A percentile compares a stretch with the other conserved stretches of the same genome.
Conservation (phyloP, 2,888 invertebrate species). For the Anthrax anthrax region DNA sequence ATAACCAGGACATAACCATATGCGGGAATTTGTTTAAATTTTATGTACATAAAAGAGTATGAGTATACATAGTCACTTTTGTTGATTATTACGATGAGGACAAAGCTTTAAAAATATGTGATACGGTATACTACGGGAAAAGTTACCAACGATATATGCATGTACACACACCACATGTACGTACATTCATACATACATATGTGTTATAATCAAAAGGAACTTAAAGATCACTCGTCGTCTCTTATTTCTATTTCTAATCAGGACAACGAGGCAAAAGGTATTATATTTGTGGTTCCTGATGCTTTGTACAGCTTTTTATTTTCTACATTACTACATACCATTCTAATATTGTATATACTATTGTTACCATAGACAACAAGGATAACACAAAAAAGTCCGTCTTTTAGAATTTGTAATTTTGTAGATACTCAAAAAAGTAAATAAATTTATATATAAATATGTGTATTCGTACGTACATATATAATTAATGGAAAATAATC, state of each 20-base stretch:
- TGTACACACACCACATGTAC: too few species aligned
- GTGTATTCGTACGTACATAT: constrained; percentile 10
- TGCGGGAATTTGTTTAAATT: neutral
- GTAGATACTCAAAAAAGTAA: constrained; percentile 1
- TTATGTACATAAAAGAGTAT: neutral
- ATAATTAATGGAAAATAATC: constrained; percentile 14
- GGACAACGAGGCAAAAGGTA: too few species aligned
- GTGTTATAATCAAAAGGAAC: too few species aligned
- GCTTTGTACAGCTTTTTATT: too few species aligned
- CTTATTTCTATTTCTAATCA: too few species aligned
- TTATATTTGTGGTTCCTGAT: too few species aligned
- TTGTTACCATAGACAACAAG: neutral
- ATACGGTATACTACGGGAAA: neutral
- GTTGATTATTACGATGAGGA: neutral
- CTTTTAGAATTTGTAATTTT: neutral
- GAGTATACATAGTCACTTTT: neutral
- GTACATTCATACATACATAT: too few species aligned
- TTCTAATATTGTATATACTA: too few species aligned
- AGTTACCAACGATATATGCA: neutral
- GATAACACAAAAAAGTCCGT: neutral
- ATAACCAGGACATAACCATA: neutral
- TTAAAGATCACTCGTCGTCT: too few species aligned
- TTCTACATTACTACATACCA: too few species aligned
- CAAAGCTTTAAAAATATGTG: neutral
- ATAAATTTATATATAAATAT: too few species aligned